These are phyloP conservation scores for Nasonia oneida DNA, from an alignment of 2,888 invertebrate species.

Conservation along the genomic window DNA sequence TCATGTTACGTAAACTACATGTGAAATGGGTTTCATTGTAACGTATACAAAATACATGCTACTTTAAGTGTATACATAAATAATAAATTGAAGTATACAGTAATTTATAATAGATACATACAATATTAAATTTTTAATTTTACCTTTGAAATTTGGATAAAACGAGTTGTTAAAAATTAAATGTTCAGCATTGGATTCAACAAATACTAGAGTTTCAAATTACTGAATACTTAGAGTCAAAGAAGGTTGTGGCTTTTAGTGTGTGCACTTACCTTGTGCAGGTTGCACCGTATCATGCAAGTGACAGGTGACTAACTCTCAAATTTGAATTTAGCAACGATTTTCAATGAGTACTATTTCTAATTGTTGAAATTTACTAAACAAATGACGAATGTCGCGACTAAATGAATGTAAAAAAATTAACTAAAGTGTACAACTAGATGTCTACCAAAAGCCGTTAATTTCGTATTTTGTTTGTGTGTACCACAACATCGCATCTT, in stretches of 20 bases:
- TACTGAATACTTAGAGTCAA: constrained; percentile 76
- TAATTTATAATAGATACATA: constrained; percentile 68
- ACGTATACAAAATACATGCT: constrained; percentile 70
- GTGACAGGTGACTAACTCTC: constrained; percentile 66
- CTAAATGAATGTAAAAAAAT: background rate
- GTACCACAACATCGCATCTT: constrained; percentile 76
- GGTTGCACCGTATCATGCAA: constrained; percentile 62
- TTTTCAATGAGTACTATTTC: background rate
- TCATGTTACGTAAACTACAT: constrained; percentile 7
- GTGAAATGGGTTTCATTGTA: constrained; percentile 63
- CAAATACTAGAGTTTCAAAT: constrained; percentile 67
- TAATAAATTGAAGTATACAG: constrained; percentile 64
- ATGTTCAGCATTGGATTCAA: constrained; percentile 9
- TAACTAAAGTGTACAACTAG: constrained; percentile 6
- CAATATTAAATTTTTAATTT: constrained; percentile 64
- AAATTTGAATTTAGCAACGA: constrained; percentile 26
- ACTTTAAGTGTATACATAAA: constrained; percentile 67
- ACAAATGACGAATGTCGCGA: constrained; percentile 26
- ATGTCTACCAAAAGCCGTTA: background rate
- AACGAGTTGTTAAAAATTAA: background rate
- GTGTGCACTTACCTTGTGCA: constrained; percentile 75
- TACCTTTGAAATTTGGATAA: background rate
- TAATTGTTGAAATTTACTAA: background rate
- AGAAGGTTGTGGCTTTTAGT: constrained; percentile 77
- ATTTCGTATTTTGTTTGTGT: constrained; percentile 67